Conservation (phyloP, 2,113 vertebrate species). For the Empidonax alnorum region DNA sequence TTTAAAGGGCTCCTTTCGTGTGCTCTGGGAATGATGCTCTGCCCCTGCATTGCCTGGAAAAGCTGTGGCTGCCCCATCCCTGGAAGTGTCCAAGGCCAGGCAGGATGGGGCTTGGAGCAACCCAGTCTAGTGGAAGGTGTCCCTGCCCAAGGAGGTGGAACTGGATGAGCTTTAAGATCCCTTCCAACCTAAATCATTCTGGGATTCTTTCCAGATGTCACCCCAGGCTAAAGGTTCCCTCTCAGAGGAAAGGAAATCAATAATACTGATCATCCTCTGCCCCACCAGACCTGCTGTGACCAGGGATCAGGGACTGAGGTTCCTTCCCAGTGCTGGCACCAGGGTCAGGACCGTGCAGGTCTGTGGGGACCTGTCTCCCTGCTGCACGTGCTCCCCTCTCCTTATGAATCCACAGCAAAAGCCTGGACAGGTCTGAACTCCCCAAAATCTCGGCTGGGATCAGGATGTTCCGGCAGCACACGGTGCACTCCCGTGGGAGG, state of each 20-base stretch:
- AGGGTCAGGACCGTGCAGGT: background rate
- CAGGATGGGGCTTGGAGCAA: background rate
- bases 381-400: accelerated
- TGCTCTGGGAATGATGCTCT: background rate
- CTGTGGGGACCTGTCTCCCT: accelerated
- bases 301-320: accelerated
- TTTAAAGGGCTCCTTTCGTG: background rate
- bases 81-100: background rate
- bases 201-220: background rate
- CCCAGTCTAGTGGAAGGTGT: background rate
- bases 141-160: background rate
- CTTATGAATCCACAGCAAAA: background rate
- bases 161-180: background rate
- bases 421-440: accelerated
- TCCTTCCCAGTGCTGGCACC: background rate
- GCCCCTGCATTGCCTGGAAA: background rate
- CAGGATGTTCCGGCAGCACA: background rate
- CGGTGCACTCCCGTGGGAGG: accelerated
- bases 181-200: background rate
- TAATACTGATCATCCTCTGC: background rate
- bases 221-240: background rate
- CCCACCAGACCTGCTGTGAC: accelerated
- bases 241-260: background rate
- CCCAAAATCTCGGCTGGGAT: background rate
- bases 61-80: background rate